Evolutionary conservation across 2,797 vertebrate genomes (phyloP).

Genomic region (Mus spretus): DNA sequence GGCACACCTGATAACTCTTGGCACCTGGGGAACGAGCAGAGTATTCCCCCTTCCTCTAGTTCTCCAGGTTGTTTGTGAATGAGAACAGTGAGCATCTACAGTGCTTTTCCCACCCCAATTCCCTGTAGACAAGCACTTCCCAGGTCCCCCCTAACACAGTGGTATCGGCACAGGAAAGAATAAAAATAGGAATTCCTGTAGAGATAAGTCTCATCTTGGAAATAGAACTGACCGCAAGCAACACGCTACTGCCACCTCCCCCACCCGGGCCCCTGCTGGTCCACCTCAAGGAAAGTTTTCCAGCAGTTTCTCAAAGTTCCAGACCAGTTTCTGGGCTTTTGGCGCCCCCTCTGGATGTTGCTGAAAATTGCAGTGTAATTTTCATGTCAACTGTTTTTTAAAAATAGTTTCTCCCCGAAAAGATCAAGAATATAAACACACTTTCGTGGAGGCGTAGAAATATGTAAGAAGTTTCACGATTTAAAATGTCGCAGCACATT

Average conservation of each 20-base stretch:
- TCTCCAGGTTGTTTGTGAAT: background rate
- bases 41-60: no score
- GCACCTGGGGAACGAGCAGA: background rate
- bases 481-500: background rate
- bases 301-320: background rate
- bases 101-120: background rate
- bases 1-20: background rate
- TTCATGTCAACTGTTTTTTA: background rate
- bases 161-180: background rate
- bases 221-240: background rate
- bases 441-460: constrained; percentile 41
- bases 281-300: background rate
- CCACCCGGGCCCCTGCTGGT: background rate
- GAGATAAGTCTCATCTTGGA: constrained; percentile 64
- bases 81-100: background rate
- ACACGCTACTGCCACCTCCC: background rate
- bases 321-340: constrained; percentile 85
- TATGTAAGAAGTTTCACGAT: background rate
- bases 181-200: constrained; percentile 30
- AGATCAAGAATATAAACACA: constrained; percentile 45
- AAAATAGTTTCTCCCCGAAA: background rate
- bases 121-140: background rate
- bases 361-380: constrained; percentile 75
- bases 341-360: constrained; percentile 87
- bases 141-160: background rate